Evolutionary conservation across 2,113 vertebrate genomes (phyloP).

Genomic region (Gavia stellata): DNA sequence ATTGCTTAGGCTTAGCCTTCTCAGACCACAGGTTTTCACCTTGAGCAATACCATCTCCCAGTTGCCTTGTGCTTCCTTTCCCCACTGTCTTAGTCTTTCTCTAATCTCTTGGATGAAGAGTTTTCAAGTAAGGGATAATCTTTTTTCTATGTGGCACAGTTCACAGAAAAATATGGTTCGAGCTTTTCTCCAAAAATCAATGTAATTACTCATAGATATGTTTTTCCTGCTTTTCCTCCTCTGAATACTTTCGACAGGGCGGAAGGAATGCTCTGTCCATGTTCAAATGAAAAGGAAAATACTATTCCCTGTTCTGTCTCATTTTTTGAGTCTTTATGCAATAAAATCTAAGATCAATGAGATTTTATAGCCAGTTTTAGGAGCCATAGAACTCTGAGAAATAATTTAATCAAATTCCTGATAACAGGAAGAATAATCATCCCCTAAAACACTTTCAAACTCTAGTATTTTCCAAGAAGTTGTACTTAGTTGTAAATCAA

Average conservation of each 20-base stretch:
- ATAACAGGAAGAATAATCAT: not conserved
- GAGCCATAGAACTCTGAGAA: not conserved
- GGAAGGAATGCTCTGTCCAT: not conserved
- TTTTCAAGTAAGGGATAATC: not conserved
- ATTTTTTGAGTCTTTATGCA: not conserved
- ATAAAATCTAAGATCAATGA: not conserved
- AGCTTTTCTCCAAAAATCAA: not conserved
- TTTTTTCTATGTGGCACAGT: not conserved
- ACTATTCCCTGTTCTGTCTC: not conserved
- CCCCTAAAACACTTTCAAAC: not conserved
- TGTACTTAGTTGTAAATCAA: not conserved
- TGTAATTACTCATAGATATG: not conserved
- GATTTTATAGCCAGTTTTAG: not conserved
- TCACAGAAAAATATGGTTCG: not conserved
- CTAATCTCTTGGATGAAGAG: not conserved
- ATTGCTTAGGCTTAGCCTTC: not conserved
- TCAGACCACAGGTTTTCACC: not conserved
- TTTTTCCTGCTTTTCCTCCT: not conserved
- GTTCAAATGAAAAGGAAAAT: not conserved
- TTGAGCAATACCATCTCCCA: not conserved
- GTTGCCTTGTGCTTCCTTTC: not conserved
- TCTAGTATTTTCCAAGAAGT: not conserved
- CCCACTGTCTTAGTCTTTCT: not conserved
- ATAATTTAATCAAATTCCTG: not conserved
- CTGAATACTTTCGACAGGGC: not conserved